Conservation (phyloP, 2,113 vertebrate species). For the Mormyrus lacerda region DNA sequence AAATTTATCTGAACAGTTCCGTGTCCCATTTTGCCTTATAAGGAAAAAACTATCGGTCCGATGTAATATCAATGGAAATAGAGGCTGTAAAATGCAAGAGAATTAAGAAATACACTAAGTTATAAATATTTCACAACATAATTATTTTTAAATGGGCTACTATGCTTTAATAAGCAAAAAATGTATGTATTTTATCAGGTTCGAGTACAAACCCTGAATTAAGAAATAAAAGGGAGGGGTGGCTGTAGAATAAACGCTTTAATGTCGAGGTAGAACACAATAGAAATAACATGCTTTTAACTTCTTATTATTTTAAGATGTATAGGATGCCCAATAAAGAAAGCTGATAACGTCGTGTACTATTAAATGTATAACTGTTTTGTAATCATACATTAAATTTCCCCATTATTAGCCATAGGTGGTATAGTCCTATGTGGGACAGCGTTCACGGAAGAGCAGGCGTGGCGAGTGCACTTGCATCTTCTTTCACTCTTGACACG, state of each 20-base stretch:
- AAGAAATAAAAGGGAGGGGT: background rate
- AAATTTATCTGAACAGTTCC: background rate
- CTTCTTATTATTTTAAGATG: background rate
- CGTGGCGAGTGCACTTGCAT: slow-evolving; percentile 53
- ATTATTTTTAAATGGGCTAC: background rate
- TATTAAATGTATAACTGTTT: background rate
- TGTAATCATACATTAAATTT: background rate
- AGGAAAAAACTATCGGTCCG: slow-evolving; percentile 17
- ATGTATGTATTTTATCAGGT: background rate
- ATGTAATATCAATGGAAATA: background rate
- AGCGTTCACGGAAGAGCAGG: slow-evolving; percentile 37
- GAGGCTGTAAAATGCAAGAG: background rate
- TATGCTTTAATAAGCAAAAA: background rate
- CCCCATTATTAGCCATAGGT: background rate
- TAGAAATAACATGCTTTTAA: background rate
- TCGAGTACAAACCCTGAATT: background rate
- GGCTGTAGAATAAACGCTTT: too few species aligned
- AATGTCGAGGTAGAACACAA: background rate
- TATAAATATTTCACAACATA: background rate
- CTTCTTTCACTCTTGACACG: slow-evolving; percentile 37
- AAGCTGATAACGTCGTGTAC: background rate
- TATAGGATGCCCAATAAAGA: background rate
- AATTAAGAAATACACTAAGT: background rate
- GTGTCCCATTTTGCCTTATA: slow-evolving; percentile 28
- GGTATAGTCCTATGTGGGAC: slow-evolving; percentile 19